Evolutionary conservation across 2,888 invertebrate species (phyloP), one percentile per base, ranked within the genome.

Genomic region (Eurytoma californica): DNA sequence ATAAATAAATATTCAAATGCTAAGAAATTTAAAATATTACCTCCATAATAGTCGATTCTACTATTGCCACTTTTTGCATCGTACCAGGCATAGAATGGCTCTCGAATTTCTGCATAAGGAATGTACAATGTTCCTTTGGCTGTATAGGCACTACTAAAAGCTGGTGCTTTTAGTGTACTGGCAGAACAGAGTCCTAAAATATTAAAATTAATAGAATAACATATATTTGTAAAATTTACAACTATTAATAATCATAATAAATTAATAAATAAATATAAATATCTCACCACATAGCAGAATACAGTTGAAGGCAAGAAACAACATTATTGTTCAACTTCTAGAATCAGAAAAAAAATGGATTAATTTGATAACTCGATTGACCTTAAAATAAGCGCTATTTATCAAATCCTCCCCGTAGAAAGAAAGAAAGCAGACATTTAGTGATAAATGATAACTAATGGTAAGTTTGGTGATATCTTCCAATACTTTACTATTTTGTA

Each of bases 21-120:
- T 39, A 39, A 65, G 24, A 74, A 49, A 30, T 13, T 57, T 18
- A 1, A 69, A 55, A 60, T 57, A 53, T 79, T 90, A 89, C 95
- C 95, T 82, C 96, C 97, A 91, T 98, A 98, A 88, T 98, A 98
- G 90, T 98, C 98, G 81, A 98, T 96, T 66, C 98, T 94, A 60
- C 97, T 97, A 79, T 94, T 94, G 76, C 94, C 94, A 73, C 93
- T 93, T 4, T 92, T 91, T 47, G 91, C 93, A 91, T 98, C 97
- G 85, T 93, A 97, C 95, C 96, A 98, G 16, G 96, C 96, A 86
- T 93, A 94, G 88, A 98, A 97, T 0, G 98, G 97, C 89, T 98
- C 98, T 30, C 93, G 92, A 68, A 98, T 94, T 91, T 98, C 98
- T 0, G 98, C 98, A 91, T 98, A 98, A 0, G 98, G 98, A 83